phyloP scores from a whole-genome alignment of 1,140 invertebrate genomes.

The Ceratina australensis region DNA sequence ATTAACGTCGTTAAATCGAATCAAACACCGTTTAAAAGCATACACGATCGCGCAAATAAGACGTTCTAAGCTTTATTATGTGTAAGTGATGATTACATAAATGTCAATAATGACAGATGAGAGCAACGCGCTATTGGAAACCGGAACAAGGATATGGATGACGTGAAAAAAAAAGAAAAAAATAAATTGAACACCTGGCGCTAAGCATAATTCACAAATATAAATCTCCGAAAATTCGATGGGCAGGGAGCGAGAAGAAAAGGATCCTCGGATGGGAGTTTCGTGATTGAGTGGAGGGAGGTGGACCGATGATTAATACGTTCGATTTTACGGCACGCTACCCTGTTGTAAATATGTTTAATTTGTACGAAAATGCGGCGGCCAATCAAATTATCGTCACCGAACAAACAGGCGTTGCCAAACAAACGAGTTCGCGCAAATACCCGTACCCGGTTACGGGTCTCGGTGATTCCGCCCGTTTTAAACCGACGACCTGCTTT shows the following conservation, averaged over 20 bases:
- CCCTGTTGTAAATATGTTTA: constrained; percentile 30
- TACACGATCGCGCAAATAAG: too few species aligned
- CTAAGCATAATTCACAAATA: constrained; percentile 48
- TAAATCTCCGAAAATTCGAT: constrained; percentile 43
- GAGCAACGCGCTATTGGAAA: constrained; percentile 25
- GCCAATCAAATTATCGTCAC: constrained; percentile 26
- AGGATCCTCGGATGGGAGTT: background rate
- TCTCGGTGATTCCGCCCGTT: background rate
- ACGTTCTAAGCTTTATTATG: too few species aligned
- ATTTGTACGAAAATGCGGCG: constrained; percentile 28
- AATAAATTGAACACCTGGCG: constrained; percentile 45
- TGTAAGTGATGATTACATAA: background rate
- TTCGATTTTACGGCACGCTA: constrained; percentile 21
- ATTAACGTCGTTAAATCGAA: too few species aligned
- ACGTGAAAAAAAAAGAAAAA: constrained; percentile 2
- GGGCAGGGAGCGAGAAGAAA: too few species aligned
- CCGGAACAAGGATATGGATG: constrained; percentile 3
- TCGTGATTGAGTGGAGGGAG: background rate
- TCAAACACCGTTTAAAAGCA: too few species aligned
- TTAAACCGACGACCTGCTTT: too few species aligned
- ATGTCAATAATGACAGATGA: background rate
- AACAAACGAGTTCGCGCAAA: constrained; percentile 38
- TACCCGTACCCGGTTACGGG: background rate
- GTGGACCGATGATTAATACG: constrained; percentile 31
- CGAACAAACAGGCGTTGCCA: constrained; percentile 22